These are phyloP conservation scores for Brachylomia viminalis DNA, from an alignment of 2,888 invertebrate genomes.

Conservation along the genomic window DNA sequence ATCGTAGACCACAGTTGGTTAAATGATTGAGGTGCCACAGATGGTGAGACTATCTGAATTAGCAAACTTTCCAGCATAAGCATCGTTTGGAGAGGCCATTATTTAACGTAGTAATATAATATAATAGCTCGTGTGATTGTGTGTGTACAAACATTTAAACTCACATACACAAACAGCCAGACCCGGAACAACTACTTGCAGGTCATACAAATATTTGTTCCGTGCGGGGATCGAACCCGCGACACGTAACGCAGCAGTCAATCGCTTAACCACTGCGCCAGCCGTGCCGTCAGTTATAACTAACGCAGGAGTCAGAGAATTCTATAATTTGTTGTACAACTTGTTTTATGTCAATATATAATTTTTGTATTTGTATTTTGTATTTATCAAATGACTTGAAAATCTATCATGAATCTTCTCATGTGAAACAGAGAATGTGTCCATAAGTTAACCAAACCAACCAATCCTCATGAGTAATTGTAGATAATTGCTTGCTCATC, in stretches of 20 bases:
- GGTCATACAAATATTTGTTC: too few relatives aligned
- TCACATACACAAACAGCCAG: too few relatives aligned
- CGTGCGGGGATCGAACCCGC: too few relatives aligned
- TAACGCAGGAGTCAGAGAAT: background rate
- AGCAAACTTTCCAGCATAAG: conserved; percentile 45
- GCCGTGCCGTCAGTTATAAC: background rate
- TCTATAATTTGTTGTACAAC: background rate
- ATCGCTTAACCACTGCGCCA: too few relatives aligned
- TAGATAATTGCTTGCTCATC: conserved; percentile 22
- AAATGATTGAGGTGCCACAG: conserved; percentile 41
- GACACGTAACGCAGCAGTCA: too few relatives aligned
- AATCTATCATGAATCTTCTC: background rate
- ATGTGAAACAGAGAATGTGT: background rate
- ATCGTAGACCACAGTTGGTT: conserved; percentile 12
- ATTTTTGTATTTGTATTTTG: background rate
- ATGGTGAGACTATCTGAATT: conserved; percentile 36
- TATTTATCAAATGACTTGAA: background rate
- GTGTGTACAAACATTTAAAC: too few relatives aligned
- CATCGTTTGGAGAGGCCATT: conserved; percentile 19
- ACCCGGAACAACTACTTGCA: too few relatives aligned
- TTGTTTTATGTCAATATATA: background rate
- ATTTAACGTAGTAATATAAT: conserved; percentile 28
- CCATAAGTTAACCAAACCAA: background rate
- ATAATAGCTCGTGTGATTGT: conserved; percentile 25
- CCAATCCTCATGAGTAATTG: background rate